These are phyloP conservation scores for Dinomys branickii DNA, from an alignment of 2,113 vertebrate genomes.

Conservation along the genomic window DNA sequence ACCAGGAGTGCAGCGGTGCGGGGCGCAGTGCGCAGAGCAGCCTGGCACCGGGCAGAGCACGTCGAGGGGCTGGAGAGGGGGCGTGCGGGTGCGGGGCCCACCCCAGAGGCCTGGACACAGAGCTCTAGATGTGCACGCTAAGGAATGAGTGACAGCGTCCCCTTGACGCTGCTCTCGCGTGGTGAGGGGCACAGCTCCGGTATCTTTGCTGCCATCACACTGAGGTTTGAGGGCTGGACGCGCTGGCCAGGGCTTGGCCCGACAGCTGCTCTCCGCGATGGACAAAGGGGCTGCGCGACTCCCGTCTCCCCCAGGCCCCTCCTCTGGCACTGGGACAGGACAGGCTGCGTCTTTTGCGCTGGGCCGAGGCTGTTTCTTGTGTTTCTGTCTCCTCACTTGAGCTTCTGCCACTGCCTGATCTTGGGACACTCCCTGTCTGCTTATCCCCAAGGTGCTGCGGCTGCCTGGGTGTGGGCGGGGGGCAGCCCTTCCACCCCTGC, in stretches of 20 bases:
- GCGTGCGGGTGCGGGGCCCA: background rate
- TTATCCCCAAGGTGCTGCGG: background rate
- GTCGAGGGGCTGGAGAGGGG: background rate
- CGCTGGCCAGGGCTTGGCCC: background rate
- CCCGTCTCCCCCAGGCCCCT: background rate
- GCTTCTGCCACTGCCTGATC: background rate
- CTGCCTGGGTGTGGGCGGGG: background rate
- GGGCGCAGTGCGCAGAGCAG: too few species aligned
- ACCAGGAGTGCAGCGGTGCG: too few species aligned
- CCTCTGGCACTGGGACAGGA: too few species aligned
- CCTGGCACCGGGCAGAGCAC: too few species aligned
- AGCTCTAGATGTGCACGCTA: background rate
- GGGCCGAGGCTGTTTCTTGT: background rate
- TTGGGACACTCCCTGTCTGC: background rate
- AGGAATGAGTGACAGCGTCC: background rate
- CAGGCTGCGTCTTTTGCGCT: accelerated
- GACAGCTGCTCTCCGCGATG: background rate
- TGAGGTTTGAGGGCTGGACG: too few species aligned
- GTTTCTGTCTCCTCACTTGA: background rate
- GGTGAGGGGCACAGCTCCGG: constrained; percentile 3
- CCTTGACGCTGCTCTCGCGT: background rate
- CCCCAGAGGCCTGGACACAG: background rate
- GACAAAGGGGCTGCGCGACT: background rate
- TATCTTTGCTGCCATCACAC: background rate
- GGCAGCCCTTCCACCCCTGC: too few species aligned